Evolutionary conservation across 1,140 invertebrate genomes (phyloP), one percentile per base, ranked within the genome.

Genomic region (Pentalonia nigronervosa): DNA sequence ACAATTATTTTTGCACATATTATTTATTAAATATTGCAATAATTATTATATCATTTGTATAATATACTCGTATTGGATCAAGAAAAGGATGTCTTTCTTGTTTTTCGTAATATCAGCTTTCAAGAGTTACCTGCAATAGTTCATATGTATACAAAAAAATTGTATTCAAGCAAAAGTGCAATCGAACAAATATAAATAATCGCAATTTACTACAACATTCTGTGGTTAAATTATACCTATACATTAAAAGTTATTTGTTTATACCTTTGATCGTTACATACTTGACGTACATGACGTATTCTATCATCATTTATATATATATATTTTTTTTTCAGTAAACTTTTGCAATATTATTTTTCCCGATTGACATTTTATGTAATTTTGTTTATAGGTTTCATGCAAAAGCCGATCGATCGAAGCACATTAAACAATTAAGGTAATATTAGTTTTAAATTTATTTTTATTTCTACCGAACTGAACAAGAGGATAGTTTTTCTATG

Each of bases 391-490:
- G 89, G 89, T 67, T 90, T 67, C 53, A 90, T 45, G 47, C 89
- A 36, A 90, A 90, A 90, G 53, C 89, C 56, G 36, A 90, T 25
- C 89, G 56, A 90, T 45, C 21, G 41, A 67, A 67, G 0, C 36
- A 45, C 21, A 48, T 90, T 67, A 25, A 60, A 45, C 60, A 60
- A 45, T 41, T 90, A 67, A 90, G 89, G 89, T 90, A 90, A 90
- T 20, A 90, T 30, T 25, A 25, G 36, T 56, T 56, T 34, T 23
- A 56, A 41, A 34, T 76, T 17, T 76, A 56, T 56, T n/a, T 87
- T 30, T 36, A 34, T 86, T 11, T 88, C n/a, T 88, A 50, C 14
- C 30, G 7, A 50, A 88, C 17, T 30, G 17, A 88, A n/a, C 30
- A 36, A 48, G 23, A 11, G 23, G 50, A 20, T 53, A 21, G 50